Conservation (phyloP, 2,888 invertebrate species). For the Chrysotoxum bicinctum region DNA sequence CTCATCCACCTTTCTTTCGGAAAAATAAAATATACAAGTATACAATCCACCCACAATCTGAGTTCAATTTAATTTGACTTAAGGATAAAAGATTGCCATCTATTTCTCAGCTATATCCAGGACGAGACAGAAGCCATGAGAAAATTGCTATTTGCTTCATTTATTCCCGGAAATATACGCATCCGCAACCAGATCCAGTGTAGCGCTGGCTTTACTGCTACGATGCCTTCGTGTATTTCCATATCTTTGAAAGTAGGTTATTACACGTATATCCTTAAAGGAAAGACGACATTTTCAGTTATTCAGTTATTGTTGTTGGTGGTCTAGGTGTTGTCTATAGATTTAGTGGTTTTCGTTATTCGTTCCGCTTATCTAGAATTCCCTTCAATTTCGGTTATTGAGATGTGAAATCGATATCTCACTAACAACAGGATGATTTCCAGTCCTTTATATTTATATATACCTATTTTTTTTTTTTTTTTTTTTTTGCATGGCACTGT, state of each 20-base stretch:
- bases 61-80: slow-evolving; percentile 67
- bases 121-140: slow-evolving; percentile 31
- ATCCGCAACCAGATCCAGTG: background rate
- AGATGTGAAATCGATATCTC: slow-evolving; percentile 67
- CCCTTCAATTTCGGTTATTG: slow-evolving; percentile 48
- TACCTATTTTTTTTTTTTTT: background rate
- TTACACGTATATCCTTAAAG: background rate
- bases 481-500: background rate
- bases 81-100: slow-evolving; percentile 61
- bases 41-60: slow-evolving; percentile 33
- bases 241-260: background rate
- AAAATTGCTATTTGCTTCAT: slow-evolving; percentile 58
- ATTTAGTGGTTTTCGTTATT: slow-evolving; percentile 12
- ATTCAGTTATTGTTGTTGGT: background rate
- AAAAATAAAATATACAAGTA: background rate
- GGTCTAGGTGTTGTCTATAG: background rate
- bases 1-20: slow-evolving; percentile 20
- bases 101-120: slow-evolving; percentile 36
- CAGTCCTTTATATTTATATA: slow-evolving; percentile 2
- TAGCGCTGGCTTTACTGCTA: background rate
- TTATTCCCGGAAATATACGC: slow-evolving; percentile 58
- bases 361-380: slow-evolving; percentile 43
- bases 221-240: background rate
- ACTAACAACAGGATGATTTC: slow-evolving; percentile 11
- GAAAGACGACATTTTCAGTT: slow-evolving; percentile 35